Base-by-base conservation (phyloP, 2,113 vertebrate genomes). In the Nannobrachium achirus region DNA sequence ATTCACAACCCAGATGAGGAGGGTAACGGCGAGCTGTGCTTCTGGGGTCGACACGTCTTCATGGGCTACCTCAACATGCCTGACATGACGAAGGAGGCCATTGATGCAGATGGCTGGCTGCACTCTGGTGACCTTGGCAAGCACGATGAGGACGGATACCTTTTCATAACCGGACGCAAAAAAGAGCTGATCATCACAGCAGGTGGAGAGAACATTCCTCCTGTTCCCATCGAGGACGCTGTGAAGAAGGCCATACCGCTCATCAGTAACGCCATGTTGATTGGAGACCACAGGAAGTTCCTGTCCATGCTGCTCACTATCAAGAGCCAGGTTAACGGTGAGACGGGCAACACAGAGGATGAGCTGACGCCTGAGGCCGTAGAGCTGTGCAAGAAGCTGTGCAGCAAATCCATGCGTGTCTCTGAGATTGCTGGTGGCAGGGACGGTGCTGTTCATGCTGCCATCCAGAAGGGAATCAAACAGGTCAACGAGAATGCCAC, bases 171-270 rank as follows among this genome's bases (percentile, higher is more conserved):
- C 0, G 97, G 97, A 18, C 92, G 95, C 33, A 97, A 98, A 63
- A 97, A 99, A 96, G 97, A 99, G 88, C 89, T 98, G 53, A 95
- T 99, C 85, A 96, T 98, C 86, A 99, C 94, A 0, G 95, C 96
- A 0, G 93, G 95, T 0, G 98, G 97, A 0, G 98, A 99, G 77
- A 98, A 97, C 4, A 58, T 99, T 10, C 86, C 94, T 7, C 97
- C 96, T 0, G 71, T 97, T 20, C 95, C 95, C 0, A 96, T 93
- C 0, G 98, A 99, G 87, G 94, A 96, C 0, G 89, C 93, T 0
- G 88, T 98, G 5, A 99, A 98, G 72, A 90, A 90, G 0, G 91
- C 87, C 0, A 14, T 97, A n/a, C 96, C 97, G 6, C 92, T 98
- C 40, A 62, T 99, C 64, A 99, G 97, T 58, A 94, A 98, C 0